phyloP scores from a whole-genome alignment of 2,113 vertebrate species.

The Pagrus major region DNA sequence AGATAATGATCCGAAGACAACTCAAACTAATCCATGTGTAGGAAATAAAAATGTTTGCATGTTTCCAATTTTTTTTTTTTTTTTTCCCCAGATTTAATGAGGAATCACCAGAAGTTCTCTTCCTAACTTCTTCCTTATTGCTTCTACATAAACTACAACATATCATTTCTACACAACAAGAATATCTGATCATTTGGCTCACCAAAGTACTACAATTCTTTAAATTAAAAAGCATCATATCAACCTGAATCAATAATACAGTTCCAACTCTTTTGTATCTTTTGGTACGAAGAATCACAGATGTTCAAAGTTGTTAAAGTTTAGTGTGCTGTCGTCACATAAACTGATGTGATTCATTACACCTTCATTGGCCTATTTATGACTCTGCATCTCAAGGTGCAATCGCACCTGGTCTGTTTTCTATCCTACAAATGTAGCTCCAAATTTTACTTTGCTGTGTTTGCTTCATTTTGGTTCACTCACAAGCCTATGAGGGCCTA shows the following conservation, averaged over 20 bases:
- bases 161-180: not conserved
- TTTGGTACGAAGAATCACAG: not conserved
- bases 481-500: slow-evolving; percentile 30
- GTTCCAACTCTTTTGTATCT: not conserved
- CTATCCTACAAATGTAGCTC: not conserved
- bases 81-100: not conserved
- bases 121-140: not conserved
- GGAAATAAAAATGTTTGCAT: not conserved
- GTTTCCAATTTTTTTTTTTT: not conserved
- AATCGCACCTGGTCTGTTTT: slow-evolving; percentile 37
- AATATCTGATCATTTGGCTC: not conserved
- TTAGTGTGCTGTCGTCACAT: not conserved
- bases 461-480: slow-evolving; percentile 31
- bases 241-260: not conserved
- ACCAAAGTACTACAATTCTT: no score
- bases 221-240: not conserved
- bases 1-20: not conserved
- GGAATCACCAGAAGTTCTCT: not conserved
- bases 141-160: not conserved
- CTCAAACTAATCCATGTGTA: not conserved
- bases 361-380: slow-evolving; percentile 15
- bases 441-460: not conserved
- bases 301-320: not conserved
- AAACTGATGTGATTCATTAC: not conserved
- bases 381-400: not conserved